Evolutionary conservation across 2,113 vertebrate species (phyloP), one percentile per base, ranked within the genome.

Genomic region (Cromileptes altivelis): DNA sequence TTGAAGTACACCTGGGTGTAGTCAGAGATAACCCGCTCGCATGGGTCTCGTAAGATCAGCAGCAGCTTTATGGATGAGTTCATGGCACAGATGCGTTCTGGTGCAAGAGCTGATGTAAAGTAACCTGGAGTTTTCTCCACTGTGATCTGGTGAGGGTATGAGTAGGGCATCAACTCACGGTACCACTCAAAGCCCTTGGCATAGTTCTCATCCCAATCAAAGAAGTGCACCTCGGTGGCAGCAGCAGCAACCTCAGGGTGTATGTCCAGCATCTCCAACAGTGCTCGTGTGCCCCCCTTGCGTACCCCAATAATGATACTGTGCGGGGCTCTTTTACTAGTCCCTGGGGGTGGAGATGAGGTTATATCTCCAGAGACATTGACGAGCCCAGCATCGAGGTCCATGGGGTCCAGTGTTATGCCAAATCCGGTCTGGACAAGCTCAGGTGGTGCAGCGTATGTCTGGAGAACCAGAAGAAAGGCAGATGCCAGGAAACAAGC

Each of bases 1-100:
- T 98, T 98, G 94, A 98, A 98, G 92, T 97, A 98, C 33, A 98
- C 97, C 95, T 98, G 97, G 56, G 97, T 98, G 91, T 98, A 98
- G 94, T 98, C 97, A 2, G 97, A 98, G 91, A 98, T 96, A 82
- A 98, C 97, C 67, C 97, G 94, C 92, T 98, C 97, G 0, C 96
- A 96, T 1, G 97, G 97, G 91, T 98, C 97, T 73, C 97, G 96
- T 21, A 98, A 89, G 88, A 98, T 98, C 64, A 98, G 95, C 47
- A 98, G 95, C 84, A 98, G 94, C 90, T 97, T 97, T 91, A 97
- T 96, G 75, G 97, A 98, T 6, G 97, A 96, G 91, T 97, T 97
- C 97, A 98, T 97, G 90, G 96, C 95, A 73, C 94, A 95, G 88
- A 98, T 98, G 78, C 97, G 97, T 90, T 95, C 95, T 1, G 97